Evolutionary conservation across 2,797 vertebrate genomes (phyloP).

Genomic region (Clarias fuscus): DNA sequence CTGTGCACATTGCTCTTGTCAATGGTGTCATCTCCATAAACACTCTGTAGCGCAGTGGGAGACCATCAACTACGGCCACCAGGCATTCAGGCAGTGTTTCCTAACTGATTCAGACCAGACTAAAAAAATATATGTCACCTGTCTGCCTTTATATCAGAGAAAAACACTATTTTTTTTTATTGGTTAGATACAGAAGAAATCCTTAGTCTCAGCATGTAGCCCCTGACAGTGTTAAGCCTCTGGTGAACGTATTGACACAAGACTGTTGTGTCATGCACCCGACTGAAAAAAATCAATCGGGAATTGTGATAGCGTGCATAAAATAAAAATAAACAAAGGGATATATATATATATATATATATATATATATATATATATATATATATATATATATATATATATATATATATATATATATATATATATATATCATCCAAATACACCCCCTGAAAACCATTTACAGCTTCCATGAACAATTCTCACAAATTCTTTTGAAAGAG

Average conservation of each 20-base stretch:
- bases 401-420: slow-evolving; percentile 4
- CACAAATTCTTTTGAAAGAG: neutral
- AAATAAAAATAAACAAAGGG: neutral
- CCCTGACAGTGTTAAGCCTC: neutral
- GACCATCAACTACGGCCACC: too few species aligned
- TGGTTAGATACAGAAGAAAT: neutral
- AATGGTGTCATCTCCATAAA: too few species aligned
- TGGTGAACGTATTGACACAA: neutral
- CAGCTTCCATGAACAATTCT: neutral
- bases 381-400: neutral
- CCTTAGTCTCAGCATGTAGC: neutral
- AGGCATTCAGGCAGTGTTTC: too few species aligned
- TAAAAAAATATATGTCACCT: neutral
- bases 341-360: neutral
- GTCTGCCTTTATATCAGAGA: neutral
- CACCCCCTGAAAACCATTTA: neutral
- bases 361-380: neutral
- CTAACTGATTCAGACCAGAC: too few species aligned
- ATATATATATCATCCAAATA: neutral
- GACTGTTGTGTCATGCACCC: neutral
- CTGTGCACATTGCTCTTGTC: too few species aligned
- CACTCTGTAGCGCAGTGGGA: too few species aligned
- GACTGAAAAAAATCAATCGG: neutral
- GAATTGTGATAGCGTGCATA: neutral
- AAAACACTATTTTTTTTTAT: too few species aligned